Evolutionary conservation across 2,888 invertebrate genomes (phyloP), one percentile per base, ranked within the genome.

Genomic region (Hedychridium roseum): DNA sequence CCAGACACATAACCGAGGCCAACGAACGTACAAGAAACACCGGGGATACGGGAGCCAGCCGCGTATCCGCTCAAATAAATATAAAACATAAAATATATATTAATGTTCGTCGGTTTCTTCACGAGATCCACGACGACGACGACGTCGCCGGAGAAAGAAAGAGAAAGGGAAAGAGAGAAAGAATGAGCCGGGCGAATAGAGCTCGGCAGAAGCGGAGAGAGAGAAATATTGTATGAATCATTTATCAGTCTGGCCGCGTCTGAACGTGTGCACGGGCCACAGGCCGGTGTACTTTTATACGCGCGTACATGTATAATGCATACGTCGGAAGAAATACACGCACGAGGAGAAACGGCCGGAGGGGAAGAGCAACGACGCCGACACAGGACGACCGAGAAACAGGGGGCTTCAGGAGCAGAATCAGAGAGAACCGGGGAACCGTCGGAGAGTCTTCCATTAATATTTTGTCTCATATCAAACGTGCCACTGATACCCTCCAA

Each of bases 241-340:
- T 76, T 74, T 74, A 75, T 76, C 70, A 71, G 69, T 68, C 69
- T 68, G 64, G 68, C 70, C 66, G 66, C 64, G 64, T 61, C 64
- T 57, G 62, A 49, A 43, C 49, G 50, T 46, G 39, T 40, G 17
- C 30, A 15, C 23, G 9, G 16, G 15, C 16, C 32, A 21, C 47
- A 39, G 28, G 23, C 31, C 32, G 44, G 14, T 34, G 43, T 49
- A 49, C 37, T 37, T 46, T 38, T 46, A 51, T 51, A 52, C 37
- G 32, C 40, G n/a, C 17, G 14, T 26, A 39, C 43, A 36, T 32
- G 40, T 17, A 37, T 26, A 14, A 30, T 30, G 17, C 11, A 30
- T 15, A 4, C 32, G 1, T 12, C 1, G n/a, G n/a, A n/a, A n/a
- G n/a, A n/a, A n/a, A n/a, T n/a, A n/a, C n/a, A n/a, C n/a, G n/a